Evolutionary conservation across 2,797 vertebrate species (phyloP).

Genomic region (Pitangus sulphuratus): DNA sequence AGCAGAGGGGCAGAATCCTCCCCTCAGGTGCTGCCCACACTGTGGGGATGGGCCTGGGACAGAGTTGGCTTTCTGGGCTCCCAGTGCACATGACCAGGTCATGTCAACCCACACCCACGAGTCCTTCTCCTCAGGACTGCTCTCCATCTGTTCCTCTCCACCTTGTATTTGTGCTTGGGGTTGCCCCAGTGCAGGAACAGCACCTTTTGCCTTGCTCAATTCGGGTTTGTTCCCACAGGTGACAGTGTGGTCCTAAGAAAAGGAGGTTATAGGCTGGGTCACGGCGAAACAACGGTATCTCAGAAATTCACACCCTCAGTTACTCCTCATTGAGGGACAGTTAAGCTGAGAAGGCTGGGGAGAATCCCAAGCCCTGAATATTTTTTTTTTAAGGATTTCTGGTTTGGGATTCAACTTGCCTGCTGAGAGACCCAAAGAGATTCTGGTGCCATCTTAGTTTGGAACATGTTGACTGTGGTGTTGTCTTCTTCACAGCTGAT

Average conservation of each 20-base stretch:
- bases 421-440: neutral
- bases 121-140: neutral
- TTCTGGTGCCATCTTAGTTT: neutral
- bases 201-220: neutral
- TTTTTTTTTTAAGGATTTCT: neutral
- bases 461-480: neutral
- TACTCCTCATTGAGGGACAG: rapidly evolving
- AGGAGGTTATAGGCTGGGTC: neutral
- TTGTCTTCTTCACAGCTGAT: constrained; percentile 83
- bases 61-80: neutral
- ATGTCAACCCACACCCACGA: neutral
- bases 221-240: neutral
- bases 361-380: neutral
- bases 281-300: neutral
- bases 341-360: neutral
- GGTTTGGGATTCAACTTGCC: neutral
- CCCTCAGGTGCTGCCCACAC: neutral
- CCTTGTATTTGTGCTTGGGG: neutral
- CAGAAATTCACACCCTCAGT: neutral
- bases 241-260: neutral
- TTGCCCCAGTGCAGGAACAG: neutral
- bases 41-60: neutral
- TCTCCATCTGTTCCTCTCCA: neutral
- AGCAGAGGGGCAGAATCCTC: neutral
- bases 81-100: rapidly evolving